A percentile compares a stretch with the other conserved stretches of the same genome.
These are phyloP conservation scores for Rhinichthys klamathensis DNA, from an alignment of 2,113 vertebrate genomes.

Conservation along the genomic window DNA sequence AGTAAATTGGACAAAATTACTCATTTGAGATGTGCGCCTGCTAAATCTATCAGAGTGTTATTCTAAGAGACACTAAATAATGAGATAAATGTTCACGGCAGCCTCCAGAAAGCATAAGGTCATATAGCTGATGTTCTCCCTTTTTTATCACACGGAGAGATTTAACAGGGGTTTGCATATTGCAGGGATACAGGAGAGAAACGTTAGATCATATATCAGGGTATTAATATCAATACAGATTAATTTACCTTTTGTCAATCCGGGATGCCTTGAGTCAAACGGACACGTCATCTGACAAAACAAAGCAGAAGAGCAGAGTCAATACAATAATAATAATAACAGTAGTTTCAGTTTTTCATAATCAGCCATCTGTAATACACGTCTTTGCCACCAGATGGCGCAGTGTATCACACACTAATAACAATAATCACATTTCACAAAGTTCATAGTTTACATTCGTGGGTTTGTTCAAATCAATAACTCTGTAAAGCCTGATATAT, in stretches of 20 bases:
- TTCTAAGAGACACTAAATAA: constrained; percentile 69
- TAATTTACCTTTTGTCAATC: background rate
- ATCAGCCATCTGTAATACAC: background rate
- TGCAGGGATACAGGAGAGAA: background rate
- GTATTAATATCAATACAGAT: background rate
- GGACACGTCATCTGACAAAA: background rate
- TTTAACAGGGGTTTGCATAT: constrained; percentile 5
- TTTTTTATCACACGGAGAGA: constrained; percentile 7
- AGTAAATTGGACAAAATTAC: constrained; percentile 71
- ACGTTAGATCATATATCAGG: background rate
- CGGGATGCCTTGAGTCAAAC: background rate
- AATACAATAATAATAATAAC: background rate
- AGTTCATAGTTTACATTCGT: background rate
- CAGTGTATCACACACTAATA: background rate
- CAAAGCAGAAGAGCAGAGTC: background rate
- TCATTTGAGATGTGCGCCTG: constrained; percentile 73
- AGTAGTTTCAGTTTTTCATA: background rate
- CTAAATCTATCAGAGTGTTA: constrained; percentile 78
- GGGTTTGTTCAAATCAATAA: too few species aligned
- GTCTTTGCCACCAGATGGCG: background rate
- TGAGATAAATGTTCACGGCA: constrained; percentile 49
- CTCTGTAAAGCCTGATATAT: too few species aligned
- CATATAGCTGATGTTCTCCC: constrained; percentile 60
- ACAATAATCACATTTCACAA: too few species aligned
- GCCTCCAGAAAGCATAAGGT: constrained; percentile 61